Conservation (phyloP, 35 echinoderm and acorn worm species). For the Lytechinus variegatus region DNA sequence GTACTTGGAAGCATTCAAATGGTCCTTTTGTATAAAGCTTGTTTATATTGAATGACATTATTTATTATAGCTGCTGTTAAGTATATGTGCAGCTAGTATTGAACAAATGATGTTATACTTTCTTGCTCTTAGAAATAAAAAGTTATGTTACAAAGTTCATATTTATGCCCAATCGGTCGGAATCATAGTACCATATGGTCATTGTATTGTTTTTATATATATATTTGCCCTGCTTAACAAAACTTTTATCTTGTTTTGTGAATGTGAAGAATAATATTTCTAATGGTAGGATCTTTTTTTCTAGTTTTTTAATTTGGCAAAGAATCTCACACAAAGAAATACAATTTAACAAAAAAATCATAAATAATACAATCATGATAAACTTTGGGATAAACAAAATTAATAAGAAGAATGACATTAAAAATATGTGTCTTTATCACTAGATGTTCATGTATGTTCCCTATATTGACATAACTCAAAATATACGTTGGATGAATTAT, state of each 20-base stretch:
- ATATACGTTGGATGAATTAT: no score
- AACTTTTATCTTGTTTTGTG: neutral
- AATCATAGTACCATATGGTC: no score
- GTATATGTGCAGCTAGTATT: neutral
- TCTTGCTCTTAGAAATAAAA: neutral
- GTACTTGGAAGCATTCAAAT: neutral
- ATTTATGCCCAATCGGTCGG: no score
- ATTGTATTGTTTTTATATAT: neutral
- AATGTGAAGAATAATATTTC: neutral
- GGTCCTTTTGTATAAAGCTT: neutral
- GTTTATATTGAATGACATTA: neutral
- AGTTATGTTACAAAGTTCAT: neutral
- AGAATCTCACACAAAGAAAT: no score
- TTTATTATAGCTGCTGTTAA: neutral
- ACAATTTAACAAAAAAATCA: no score
- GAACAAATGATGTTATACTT: neutral
- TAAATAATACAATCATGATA: no score
- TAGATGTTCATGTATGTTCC: no score
- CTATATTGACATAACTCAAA: no score
- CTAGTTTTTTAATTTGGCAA: no score
- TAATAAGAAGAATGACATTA: no score
- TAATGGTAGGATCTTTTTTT: neutral
- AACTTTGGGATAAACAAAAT: no score
- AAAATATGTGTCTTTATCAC: no score
- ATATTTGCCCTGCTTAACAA: neutral